Conservation (phyloP, 1,140 invertebrate genomes). For the Thalassaphorura encarpata region DNA sequence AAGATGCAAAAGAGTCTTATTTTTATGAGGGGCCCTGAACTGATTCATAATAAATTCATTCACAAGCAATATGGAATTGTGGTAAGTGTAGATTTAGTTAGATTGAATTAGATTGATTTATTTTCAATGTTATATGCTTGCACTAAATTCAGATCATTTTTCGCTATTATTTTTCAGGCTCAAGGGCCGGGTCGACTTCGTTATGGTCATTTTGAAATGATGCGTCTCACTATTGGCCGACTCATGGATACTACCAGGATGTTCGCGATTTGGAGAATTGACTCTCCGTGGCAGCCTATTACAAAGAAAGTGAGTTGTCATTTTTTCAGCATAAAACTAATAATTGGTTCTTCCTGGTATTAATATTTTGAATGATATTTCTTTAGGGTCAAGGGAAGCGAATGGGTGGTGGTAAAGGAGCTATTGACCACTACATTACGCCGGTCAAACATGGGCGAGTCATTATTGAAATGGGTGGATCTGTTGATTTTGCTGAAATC, state of each 20-base stretch:
- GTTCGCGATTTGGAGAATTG: constrained; percentile 93
- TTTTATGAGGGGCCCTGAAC: constrained; percentile 82
- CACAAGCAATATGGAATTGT: constrained; percentile 86
- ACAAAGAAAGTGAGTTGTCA: constrained; percentile 60
- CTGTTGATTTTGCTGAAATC: constrained; percentile 73
- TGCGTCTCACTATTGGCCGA: constrained; percentile 61
- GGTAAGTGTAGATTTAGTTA: constrained; percentile 45
- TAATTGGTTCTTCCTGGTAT: background rate
- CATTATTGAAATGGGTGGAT: constrained; percentile 90
- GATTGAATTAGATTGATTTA: too few relatives aligned
- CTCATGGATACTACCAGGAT: constrained; percentile 65
- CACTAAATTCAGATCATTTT: background rate
- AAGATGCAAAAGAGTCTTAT: constrained; percentile 72
- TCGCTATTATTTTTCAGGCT: constrained; percentile 48
- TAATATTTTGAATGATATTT: constrained; percentile 4
- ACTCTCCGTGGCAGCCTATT: constrained; percentile 88
- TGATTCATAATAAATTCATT: constrained; percentile 66
- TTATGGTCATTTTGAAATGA: constrained; percentile 76
- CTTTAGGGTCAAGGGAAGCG: constrained; percentile 67
- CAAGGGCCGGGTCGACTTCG: constrained; percentile 68
- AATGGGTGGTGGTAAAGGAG: constrained; percentile 93
- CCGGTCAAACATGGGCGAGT: constrained; percentile 82
- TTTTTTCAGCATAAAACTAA: background rate
- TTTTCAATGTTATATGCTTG: too few relatives aligned
- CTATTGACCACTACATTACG: constrained; percentile 91